Evolutionary conservation across 2,797 vertebrate genomes (phyloP), one percentile per base, ranked within the genome.

Genomic region (Manis pentadactyla): DNA sequence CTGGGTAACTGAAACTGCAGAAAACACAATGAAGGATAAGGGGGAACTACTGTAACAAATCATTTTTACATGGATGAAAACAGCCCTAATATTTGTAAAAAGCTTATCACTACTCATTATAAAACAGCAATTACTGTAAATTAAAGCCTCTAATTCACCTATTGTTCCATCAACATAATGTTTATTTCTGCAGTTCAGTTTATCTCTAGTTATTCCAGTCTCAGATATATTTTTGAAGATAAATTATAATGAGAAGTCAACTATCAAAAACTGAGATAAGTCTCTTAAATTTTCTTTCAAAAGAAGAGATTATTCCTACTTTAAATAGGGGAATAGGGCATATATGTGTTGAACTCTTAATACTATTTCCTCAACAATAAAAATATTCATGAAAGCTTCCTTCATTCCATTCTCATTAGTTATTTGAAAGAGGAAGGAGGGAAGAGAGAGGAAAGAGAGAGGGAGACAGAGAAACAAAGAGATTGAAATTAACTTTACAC

Each of bases 241-340:
- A 79, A 79, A 29, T 37, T 71, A 75, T 49, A 74, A 21, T 51
- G 29, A 74, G 6, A 82, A 77, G 29, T 71, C 17, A 42, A 88
- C 68, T 68, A 78, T 69, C 25, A 79, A 95, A 96, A 74, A n/a
- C 7, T 39, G 3, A 87, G 49, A 9, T 0, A 57, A 55, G 31
- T 37, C 31, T 90, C 42, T 93, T 78, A 74, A 42, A 57, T 84
- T 96, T 84, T 34, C 37, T 90, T 87, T 79, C 39, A 46, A 55
- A 55, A 66, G 27, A 46, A 63, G 31, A 59, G 61, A 42, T 79
- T 66, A 37, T 84, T 69, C 29, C 37, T 90, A 61, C 31, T 46
- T 82, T 77, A 51, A 86, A 31, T 39, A n/a, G 1, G 2, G 4
- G 21, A 17, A 0, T 11, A 55, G 27, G 7, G 14, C 8, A 8